These are phyloP conservation scores for Denticeps clupeoides DNA, from an alignment of 2,797 vertebrate genomes.

Conservation along the genomic window DNA sequence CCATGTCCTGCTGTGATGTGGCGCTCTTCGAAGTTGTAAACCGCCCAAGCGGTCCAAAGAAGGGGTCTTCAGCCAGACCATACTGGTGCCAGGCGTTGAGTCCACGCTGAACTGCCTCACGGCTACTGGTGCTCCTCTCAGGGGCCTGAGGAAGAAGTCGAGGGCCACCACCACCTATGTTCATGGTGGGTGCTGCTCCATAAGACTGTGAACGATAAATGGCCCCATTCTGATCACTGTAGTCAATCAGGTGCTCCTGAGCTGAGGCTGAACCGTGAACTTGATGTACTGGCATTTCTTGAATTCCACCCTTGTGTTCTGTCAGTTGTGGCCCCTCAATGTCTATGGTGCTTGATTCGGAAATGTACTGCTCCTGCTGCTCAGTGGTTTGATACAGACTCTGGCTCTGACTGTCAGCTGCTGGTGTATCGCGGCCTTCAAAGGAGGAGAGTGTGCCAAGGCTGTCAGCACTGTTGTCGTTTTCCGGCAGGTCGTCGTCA, in stretches of 20 bases:
- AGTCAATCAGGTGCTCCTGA: constrained; percentile 46
- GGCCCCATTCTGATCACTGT: constrained; percentile 59
- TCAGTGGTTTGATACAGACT: background rate
- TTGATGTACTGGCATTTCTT: constrained; percentile 57
- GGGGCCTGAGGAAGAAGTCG: constrained; percentile 76
- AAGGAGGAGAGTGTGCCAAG: constrained; percentile 87
- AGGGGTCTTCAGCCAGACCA: constrained; percentile 61
- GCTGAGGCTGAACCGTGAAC: constrained; percentile 42
- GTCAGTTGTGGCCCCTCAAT: constrained; percentile 20
- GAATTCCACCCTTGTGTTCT: constrained; percentile 29
- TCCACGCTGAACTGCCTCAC: constrained; percentile 88
- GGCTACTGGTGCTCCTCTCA: constrained; percentile 81
- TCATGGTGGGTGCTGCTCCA: constrained; percentile 47
- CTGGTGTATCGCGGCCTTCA: constrained; percentile 66
- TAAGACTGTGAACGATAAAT: constrained; percentile 78
- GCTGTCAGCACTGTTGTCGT: constrained; percentile 81
- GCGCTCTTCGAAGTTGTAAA: constrained; percentile 57
- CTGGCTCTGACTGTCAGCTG: constrained; percentile 18
- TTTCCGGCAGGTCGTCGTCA: constrained; percentile 77
- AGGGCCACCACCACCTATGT: constrained; percentile 45
- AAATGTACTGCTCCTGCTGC: background rate
- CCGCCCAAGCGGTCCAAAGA: constrained; percentile 63
- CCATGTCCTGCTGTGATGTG: constrained; percentile 79
- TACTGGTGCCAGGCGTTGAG: constrained; percentile 87
- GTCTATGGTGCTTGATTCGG: constrained; percentile 17